Conservation (phyloP, 1,140 invertebrate species). For the Drosophila pectinifera region DNA sequence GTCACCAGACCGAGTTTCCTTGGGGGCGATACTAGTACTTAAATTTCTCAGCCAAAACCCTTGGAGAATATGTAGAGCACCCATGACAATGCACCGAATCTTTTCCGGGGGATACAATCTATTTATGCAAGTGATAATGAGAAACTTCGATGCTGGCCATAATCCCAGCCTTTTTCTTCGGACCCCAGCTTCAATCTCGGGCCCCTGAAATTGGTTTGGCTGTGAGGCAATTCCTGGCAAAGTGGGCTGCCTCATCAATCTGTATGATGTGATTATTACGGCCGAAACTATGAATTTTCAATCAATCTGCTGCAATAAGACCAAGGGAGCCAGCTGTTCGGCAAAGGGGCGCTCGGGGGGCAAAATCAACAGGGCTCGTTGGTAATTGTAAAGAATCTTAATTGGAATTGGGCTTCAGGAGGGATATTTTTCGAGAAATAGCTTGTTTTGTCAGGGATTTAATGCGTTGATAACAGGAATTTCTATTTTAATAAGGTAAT, state of each 20-base stretch:
- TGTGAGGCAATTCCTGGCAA: constrained; percentile 28
- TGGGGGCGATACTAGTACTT: constrained; percentile 21
- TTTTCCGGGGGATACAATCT: constrained; percentile 9
- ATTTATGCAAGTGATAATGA: constrained; percentile 63
- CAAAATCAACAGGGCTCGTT: constrained; percentile 3
- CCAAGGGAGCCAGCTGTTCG: background rate
- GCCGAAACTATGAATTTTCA: constrained; percentile 41
- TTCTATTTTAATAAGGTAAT: too few species aligned
- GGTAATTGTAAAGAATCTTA: background rate
- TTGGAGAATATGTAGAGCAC: background rate
- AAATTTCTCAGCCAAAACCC: constrained; percentile 23
- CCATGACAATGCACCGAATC: background rate
- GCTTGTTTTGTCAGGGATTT: background rate
- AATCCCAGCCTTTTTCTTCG: constrained; percentile 9
- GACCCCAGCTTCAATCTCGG: constrained; percentile 13
- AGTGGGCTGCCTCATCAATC: background rate
- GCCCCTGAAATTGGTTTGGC: constrained; percentile 29
- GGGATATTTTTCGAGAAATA: background rate
- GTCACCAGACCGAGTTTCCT: constrained; percentile 17
- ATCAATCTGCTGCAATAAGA: constrained; percentile 14
- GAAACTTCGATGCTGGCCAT: constrained; percentile 49
- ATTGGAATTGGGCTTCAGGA: background rate
- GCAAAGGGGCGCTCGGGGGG: background rate
- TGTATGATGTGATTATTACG: constrained; percentile 42
- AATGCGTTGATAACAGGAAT: too few species aligned